Evolutionary conservation across 2,113 vertebrate species (phyloP).

Genomic region (Ceyx margarethae): DNA sequence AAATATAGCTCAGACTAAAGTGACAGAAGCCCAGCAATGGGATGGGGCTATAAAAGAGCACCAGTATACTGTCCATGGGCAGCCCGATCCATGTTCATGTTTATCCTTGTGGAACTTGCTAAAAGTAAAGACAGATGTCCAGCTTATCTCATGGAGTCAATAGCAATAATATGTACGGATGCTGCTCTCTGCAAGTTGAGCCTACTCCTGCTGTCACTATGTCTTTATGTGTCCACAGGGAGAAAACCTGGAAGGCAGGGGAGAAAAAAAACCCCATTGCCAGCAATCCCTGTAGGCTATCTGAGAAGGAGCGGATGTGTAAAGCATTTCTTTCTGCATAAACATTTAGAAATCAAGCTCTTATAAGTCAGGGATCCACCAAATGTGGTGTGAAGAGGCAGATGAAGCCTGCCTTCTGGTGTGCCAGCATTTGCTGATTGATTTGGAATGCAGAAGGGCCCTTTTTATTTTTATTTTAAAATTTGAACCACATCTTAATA

Average conservation of each 20-base stretch:
- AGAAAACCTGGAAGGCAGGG: conserved; percentile 40
- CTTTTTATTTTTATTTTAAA: conserved; percentile 55
- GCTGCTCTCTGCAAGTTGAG: background rate
- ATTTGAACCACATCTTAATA: conserved; percentile 61
- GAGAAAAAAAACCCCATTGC: background rate
- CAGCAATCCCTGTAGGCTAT: conserved; percentile 39
- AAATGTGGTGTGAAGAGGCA: conserved; percentile 58
- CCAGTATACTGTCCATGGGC: background rate
- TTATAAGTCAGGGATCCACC: conserved; percentile 57
- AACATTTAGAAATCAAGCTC: conserved; percentile 60
- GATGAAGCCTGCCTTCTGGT: conserved; percentile 56
- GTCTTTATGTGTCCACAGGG: conserved; percentile 37
- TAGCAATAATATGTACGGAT: conserved; percentile 20
- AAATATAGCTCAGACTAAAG: conserved; percentile 35
- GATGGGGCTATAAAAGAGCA: background rate
- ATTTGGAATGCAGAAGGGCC: conserved; percentile 23
- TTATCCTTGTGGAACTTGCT: conserved; percentile 35
- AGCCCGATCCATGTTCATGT: conserved; percentile 9
- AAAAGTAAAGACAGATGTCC: conserved; percentile 50
- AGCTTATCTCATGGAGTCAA: conserved; percentile 38
- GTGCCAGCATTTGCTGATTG: conserved; percentile 34
- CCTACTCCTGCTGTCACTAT: conserved; percentile 40
- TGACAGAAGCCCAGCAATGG: background rate
- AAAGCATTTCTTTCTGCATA: conserved; percentile 65
- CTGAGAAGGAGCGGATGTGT: conserved; percentile 48